Evolutionary conservation across 2,113 vertebrate genomes (phyloP).

Genomic region (Nipponia nippon): DNA sequence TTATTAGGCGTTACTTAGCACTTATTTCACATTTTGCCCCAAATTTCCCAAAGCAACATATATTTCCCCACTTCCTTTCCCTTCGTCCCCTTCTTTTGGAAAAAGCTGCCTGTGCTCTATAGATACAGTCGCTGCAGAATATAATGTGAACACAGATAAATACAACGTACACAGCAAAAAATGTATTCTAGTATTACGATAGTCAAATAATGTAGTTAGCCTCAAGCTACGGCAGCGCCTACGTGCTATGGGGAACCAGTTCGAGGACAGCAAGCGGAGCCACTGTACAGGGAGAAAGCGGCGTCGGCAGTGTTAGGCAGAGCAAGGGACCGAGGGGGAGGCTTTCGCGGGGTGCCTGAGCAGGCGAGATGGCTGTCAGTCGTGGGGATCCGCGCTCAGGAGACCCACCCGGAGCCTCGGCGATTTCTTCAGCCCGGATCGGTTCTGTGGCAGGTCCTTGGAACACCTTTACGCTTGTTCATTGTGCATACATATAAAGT

Average conservation of each 20-base stretch:
- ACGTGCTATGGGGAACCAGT: slow-evolving; percentile 29
- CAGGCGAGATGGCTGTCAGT: neutral
- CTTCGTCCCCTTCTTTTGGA: slow-evolving; percentile 38
- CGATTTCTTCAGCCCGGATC: neutral
- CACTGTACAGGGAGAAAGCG: slow-evolving; percentile 14
- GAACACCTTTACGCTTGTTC: slow-evolving; percentile 15
- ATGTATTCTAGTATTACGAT: slow-evolving; percentile 51
- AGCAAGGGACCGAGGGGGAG: neutral
- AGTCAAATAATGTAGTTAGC: slow-evolving; percentile 47
- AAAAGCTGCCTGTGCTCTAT: slow-evolving; percentile 53
- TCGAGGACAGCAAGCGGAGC: neutral
- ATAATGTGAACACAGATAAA: slow-evolving; percentile 56
- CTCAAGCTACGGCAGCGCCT: slow-evolving; percentile 27
- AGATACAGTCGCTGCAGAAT: slow-evolving; percentile 46
- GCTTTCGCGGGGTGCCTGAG: neutral
- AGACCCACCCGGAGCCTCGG: neutral
- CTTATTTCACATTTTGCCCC: slow-evolving; percentile 44
- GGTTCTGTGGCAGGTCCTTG: neutral
- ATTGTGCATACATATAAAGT: neutral
- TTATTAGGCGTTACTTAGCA: slow-evolving; percentile 53
- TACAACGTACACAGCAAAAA: slow-evolving; percentile 60
- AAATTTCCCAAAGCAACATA: slow-evolving; percentile 20
- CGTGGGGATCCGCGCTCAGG: neutral
- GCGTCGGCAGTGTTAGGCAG: neutral
- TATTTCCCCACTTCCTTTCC: slow-evolving; percentile 39